Evolutionary conservation across 2,797 vertebrate genomes (phyloP), one percentile per base, ranked within the genome.

Genomic region (Cirrhinus mrigala): DNA sequence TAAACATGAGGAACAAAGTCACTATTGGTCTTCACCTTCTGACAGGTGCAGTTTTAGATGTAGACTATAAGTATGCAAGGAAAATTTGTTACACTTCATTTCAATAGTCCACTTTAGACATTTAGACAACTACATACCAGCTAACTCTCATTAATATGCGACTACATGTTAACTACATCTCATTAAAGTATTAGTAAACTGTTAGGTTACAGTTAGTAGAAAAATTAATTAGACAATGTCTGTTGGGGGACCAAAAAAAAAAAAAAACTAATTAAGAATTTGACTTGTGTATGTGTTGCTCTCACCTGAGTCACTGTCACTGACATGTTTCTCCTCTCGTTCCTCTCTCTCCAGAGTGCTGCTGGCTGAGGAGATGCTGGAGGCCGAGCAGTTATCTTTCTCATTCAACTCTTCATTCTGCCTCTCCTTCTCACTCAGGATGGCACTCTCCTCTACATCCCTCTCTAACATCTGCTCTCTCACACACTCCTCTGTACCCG

Each of bases 321-420:
- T 94, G 91, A 90, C 93, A 91, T 95, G 92, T 89, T 96, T 97
- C 93, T 97, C 97, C 91, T 98, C 97, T 85, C 97, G 96, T 93
- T 98, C 97, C 92, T 99, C 97, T 91, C 98, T 96, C 93, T 99
- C 98, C 94, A 99, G 95, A 50, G 98, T 99, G 96, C 98, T 99
- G 92, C 97, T 99, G 84, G 97, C 96, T 78, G 98, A 99, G 0
- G 98, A 99, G 95, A 99, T 97, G 95, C 98, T 99, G 92, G 98
- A 99, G 62, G 98, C 97, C 0, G 98, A 99, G 90, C 98, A 99
- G 95, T 98, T 99, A 94, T 99, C 98, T 89, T 98, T 98, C 92
- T 99, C 98, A 22, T 99, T 99, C 93, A 99, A 95, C 90, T 98
- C 98, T 94, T 98, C 97, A 70, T 98, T 99, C 93, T 98, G 97